These are phyloP conservation scores for Chlorops oryzae DNA, from an alignment of 1,140 invertebrate genomes.

Conservation along the genomic window DNA sequence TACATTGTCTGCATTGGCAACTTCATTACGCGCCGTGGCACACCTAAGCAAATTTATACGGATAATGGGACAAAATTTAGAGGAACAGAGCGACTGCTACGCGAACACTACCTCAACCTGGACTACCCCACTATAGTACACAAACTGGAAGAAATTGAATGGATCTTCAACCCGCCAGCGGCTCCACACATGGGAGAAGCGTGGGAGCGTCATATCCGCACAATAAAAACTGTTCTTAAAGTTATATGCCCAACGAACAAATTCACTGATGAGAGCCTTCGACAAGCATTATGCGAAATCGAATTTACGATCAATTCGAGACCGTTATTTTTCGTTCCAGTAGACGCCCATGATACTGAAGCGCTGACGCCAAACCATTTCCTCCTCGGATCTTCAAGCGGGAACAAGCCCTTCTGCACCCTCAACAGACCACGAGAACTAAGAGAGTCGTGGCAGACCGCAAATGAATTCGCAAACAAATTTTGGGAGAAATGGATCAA, in stretches of 20 bases:
- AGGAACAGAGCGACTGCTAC: slow-evolving; percentile 26
- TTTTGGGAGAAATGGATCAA: too few species aligned
- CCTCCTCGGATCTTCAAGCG: slow-evolving; percentile 13
- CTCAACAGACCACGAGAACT: too few species aligned
- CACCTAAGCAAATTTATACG: slow-evolving; percentile 25
- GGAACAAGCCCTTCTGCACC: not conserved
- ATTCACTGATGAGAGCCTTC: too few species aligned
- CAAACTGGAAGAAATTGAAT: slow-evolving; percentile 11
- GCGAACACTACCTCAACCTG: slow-evolving; percentile 1
- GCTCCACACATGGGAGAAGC: slow-evolving; percentile 29
- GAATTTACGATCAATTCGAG: slow-evolving; percentile 30
- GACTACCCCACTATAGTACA: slow-evolving; percentile 2
- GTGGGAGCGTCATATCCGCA: slow-evolving; percentile 21
- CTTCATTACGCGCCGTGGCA: too few species aligned
- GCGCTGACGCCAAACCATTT: slow-evolving; percentile 36
- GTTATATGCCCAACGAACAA: not conserved
- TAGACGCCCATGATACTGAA: slow-evolving; percentile 22
- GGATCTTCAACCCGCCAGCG: slow-evolving; percentile 32
- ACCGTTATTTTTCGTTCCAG: too few species aligned
- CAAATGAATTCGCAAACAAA: too few species aligned
- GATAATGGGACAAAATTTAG: slow-evolving; percentile 46
- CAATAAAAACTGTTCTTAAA: slow-evolving; percentile 18
- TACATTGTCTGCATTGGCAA: slow-evolving; percentile 16
- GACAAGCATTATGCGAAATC: slow-evolving; percentile 23
- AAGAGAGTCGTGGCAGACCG: too few species aligned